phyloP scores from a whole-genome alignment of 2,797 vertebrate species.

The Acomys russatus region DNA sequence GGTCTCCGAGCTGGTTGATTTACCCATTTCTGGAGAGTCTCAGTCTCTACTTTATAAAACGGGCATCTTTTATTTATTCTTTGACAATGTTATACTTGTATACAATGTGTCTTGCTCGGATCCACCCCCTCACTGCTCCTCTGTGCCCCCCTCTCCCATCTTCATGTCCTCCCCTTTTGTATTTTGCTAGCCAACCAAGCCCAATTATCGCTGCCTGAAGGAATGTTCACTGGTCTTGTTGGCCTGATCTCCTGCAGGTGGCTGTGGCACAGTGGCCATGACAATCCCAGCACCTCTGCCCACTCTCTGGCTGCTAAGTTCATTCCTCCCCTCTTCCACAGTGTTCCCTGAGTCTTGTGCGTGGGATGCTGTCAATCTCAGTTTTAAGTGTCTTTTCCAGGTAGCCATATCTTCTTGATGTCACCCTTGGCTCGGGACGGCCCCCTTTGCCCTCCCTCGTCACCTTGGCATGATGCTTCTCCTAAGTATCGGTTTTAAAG shows the following conservation, averaged over 20 bases:
- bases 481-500: not conserved
- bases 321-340: not conserved
- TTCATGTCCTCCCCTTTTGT: not conserved
- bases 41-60: not conserved
- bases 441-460: not conserved
- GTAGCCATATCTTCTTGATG: fast-evolving
- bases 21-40: not conserved
- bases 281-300: too few relatives aligned
- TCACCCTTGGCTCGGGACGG: not conserved
- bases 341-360: too few relatives aligned
- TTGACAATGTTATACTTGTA: not conserved
- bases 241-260: not conserved
- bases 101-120: not conserved
- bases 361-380: not conserved
- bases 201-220: not conserved
- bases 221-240: not conserved
- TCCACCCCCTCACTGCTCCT: not conserved
- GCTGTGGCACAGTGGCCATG: not conserved
- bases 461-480: not conserved
- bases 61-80: not conserved
- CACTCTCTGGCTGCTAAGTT: too few relatives aligned
- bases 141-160: not conserved
- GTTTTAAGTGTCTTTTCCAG: not conserved
- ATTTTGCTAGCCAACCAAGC: not conserved
- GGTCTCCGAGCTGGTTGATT: not conserved